Evolutionary conservation across 2,797 vertebrate species (phyloP).

Genomic region (Tadarida brasiliensis): DNA sequence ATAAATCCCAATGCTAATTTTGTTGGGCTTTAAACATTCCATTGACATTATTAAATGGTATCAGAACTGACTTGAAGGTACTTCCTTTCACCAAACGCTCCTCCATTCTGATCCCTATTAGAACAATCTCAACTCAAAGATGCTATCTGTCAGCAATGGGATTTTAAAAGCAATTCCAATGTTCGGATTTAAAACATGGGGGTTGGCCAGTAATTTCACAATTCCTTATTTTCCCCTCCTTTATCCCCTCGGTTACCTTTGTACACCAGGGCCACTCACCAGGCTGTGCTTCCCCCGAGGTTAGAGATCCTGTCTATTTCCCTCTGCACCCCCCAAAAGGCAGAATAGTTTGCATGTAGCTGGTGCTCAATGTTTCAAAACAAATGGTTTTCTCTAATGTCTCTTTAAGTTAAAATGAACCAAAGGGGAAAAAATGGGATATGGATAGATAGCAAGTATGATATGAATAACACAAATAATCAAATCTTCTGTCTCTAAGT

Average conservation of each 20-base stretch:
- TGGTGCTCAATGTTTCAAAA: neutral
- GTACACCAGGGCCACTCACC: neutral
- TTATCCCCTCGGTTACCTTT: neutral
- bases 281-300: neutral
- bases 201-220: neutral
- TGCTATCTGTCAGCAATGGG: neutral
- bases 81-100: neutral
- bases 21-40: constrained; percentile 3
- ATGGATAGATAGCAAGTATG: neutral
- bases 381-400: neutral
- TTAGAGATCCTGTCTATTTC: neutral
- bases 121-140: neutral
- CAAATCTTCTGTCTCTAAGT: neutral
- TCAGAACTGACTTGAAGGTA: neutral
- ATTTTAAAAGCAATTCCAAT: neutral
- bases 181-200: neutral
- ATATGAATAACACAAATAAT: neutral
- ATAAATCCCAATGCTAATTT: constrained; percentile 19
- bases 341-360: neutral
- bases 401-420: neutral
- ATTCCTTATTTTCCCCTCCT: neutral
- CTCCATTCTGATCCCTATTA: neutral
- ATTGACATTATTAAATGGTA: neutral
- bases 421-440: neutral
- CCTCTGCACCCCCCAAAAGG: neutral